These are phyloP conservation scores for Drosophila mimica DNA, from an alignment of 2,888 invertebrate genomes.

Conservation along the genomic window DNA sequence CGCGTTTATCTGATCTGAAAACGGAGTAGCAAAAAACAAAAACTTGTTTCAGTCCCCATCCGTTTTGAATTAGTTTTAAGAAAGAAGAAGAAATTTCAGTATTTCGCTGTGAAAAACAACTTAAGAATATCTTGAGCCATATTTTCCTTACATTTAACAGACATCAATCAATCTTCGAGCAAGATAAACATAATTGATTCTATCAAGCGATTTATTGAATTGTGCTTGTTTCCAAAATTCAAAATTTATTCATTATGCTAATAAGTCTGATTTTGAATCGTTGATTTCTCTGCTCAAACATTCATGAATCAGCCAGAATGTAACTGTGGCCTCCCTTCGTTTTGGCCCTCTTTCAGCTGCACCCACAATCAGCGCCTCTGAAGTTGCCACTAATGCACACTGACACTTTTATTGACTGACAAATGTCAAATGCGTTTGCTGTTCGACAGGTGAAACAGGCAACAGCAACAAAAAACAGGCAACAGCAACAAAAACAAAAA, in stretches of 20 bases:
- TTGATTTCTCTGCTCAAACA: neutral
- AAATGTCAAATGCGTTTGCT: conserved; percentile 70
- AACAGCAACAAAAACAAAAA: neutral
- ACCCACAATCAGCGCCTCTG: conserved; percentile 9
- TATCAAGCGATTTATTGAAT: neutral
- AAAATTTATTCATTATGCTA: neutral
- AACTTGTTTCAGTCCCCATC: conserved; percentile 5
- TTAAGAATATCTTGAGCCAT: neutral
- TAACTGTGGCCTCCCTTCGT: neutral
- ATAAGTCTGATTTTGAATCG: neutral
- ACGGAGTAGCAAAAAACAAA: conserved; percentile 7
- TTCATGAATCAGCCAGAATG: neutral
- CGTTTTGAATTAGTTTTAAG: conserved; percentile 2
- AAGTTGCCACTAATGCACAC: conserved; percentile 53
- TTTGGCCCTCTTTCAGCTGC: neutral
- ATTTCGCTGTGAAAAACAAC: neutral
- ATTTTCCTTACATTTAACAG: neutral
- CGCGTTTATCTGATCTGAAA: conserved; percentile 30
- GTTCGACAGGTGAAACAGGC: conserved; percentile 39
- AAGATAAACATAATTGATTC: neutral
- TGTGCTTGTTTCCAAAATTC: neutral
- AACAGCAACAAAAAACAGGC: conserved; percentile 1
- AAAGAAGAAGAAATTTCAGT: neutral
- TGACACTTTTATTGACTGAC: conserved; percentile 79
- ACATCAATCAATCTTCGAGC: neutral